phyloP scores from a whole-genome alignment of 2,888 invertebrate genomes.

The Pediacus dermestoides region DNA sequence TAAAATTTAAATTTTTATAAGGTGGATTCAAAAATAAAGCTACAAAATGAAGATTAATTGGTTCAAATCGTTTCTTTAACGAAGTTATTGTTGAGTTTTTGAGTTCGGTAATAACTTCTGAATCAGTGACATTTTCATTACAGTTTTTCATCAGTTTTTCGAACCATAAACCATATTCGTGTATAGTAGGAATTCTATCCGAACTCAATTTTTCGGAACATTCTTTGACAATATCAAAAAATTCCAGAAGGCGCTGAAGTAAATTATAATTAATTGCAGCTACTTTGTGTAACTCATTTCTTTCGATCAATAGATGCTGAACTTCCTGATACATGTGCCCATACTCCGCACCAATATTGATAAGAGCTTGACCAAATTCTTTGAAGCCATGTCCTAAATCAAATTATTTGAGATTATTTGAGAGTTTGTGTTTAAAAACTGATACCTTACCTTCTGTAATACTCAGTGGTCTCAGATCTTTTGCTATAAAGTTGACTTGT shows the following conservation, averaged over 20 bases:
- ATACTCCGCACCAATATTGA: constrained; percentile 9
- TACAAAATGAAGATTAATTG: no score
- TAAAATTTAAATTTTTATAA: no score
- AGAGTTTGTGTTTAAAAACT: constrained; percentile 2
- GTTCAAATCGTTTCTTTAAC: no score
- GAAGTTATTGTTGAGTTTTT: no score
- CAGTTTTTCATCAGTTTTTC: no score
- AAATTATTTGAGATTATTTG: constrained; percentile 3
- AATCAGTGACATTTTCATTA: no score
- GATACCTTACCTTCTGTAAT: constrained; percentile 9
- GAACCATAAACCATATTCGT: no score
- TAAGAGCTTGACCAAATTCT: constrained; percentile 4
- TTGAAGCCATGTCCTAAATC: constrained; percentile 10
- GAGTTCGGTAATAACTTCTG: no score
- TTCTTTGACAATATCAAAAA: no score
- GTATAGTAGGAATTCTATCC: no score
- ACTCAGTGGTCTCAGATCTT: constrained; percentile 9
- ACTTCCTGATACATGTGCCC: constrained; percentile 4
- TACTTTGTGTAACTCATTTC: constrained; percentile 6
- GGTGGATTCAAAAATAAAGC: no score
- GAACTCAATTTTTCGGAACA: no score
- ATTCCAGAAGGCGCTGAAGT: constrained; percentile 5
- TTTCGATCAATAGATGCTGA: constrained; percentile 7
- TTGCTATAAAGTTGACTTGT: constrained; percentile 5
- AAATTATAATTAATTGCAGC: constrained; percentile 7